phyloP scores from a whole-genome alignment of 2,888 invertebrate genomes.

The Heteropelma amictum region DNA sequence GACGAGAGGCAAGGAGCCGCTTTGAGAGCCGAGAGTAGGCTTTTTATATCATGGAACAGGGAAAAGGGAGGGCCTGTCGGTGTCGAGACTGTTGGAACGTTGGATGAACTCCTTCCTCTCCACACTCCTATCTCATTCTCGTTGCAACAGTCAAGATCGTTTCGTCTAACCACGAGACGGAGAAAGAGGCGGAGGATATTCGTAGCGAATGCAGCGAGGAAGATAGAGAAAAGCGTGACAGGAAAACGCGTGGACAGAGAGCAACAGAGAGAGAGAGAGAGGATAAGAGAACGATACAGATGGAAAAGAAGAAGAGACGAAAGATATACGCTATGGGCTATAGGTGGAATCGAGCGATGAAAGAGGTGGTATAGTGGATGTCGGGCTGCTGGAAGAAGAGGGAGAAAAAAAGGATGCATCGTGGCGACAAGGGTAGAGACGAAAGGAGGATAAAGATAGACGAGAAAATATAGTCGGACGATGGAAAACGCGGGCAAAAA shows the following conservation, averaged over 20 bases:
- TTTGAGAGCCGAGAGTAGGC: not conserved
- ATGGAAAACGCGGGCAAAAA: constrained; percentile 32
- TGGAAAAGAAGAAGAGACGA: constrained; percentile 46
- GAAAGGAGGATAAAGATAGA: constrained; percentile 61
- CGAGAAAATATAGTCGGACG: constrained; percentile 51
- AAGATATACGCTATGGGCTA: constrained; percentile 52
- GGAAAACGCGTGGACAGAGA: constrained; percentile 52
- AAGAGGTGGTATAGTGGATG: constrained; percentile 49
- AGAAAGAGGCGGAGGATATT: constrained; percentile 17
- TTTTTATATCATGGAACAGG: constrained; percentile 12
- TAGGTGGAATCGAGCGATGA: constrained; percentile 47
- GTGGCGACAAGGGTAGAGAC: constrained; percentile 53
- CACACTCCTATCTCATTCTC: constrained; percentile 6
- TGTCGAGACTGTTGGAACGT: constrained; percentile 23
- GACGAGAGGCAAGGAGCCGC: constrained; percentile 38
- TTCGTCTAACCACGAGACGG: constrained; percentile 30
- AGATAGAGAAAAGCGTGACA: constrained; percentile 64
- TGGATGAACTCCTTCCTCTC: constrained; percentile 23
- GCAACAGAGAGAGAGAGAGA: constrained; percentile 17
- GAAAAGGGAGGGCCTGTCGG: not conserved
- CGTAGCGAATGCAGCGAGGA: constrained; percentile 53
- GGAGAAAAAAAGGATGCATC: constrained; percentile 53
- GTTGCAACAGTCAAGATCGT: constrained; percentile 33
- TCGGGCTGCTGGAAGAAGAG: constrained; percentile 35
- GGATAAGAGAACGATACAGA: constrained; percentile 13